Conservation (phyloP, 1,140 invertebrate genomes). For the Plutomurus gul region DNA sequence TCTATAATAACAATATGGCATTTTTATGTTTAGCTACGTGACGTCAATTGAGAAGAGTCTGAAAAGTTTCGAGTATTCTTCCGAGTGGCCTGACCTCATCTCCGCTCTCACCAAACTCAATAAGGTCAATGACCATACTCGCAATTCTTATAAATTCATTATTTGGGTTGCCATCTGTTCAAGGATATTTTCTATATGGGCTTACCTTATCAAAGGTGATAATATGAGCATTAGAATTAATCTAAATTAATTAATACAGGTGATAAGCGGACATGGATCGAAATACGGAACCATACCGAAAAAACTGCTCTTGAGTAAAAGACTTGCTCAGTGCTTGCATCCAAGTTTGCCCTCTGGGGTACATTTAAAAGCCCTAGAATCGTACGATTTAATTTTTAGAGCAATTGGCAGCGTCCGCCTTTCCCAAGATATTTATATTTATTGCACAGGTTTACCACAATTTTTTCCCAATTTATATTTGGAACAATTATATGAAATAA, state of each 20-base stretch:
- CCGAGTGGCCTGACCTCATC: constrained; percentile 95
- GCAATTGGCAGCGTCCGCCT: constrained; percentile 83
- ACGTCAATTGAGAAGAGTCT: constrained; percentile 84
- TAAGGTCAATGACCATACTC: constrained; percentile 72
- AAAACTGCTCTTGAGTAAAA: constrained; percentile 87
- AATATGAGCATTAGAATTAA: constrained; percentile 28
- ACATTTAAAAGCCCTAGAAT: constrained; percentile 90
- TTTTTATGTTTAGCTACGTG: constrained; percentile 65
- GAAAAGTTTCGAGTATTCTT: constrained; percentile 90
- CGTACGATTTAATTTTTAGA: constrained; percentile 91
- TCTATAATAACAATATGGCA: not conserved
- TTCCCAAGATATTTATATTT: constrained; percentile 84
- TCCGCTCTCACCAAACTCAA: constrained; percentile 89
- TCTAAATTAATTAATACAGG: too few relatives aligned
- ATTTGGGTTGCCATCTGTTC: constrained; percentile 15
- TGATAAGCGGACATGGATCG: constrained; percentile 60
- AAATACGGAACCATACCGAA: constrained; percentile 89
- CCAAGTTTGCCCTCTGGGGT: constrained; percentile 88
- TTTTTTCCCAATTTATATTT: not conserved
- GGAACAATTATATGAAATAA: not conserved
- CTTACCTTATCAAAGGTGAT: not conserved
- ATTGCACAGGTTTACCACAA: constrained; percentile 67
- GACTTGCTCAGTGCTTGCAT: constrained; percentile 93
- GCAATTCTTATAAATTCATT: too few relatives aligned
- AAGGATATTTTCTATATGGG: too few relatives aligned